Evolutionary conservation across 1,140 invertebrate genomes (phyloP), one percentile per base, ranked within the genome.

Genomic region (Gryon sp.): DNA sequence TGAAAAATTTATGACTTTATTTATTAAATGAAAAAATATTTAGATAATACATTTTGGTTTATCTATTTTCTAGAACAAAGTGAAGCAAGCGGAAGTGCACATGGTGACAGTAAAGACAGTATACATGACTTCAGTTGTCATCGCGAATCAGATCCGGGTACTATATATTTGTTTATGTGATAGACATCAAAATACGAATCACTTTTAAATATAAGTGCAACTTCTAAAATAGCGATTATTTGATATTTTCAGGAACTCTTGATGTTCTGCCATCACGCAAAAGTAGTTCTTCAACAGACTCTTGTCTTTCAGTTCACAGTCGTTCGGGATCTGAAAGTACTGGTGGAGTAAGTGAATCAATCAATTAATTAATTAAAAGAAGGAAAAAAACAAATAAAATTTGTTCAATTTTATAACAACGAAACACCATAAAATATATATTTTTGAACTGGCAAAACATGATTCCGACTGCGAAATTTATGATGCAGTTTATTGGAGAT

Each of bases 201-300:
- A n/a, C n/a, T n/a, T n/a, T n/a, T n/a, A n/a, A n/a, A n/a, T n/a
- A n/a, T n/a, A n/a, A n/a, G n/a, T n/a, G n/a, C n/a, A 79, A 24
- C 4, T 26, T 26, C 22, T 30, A 9, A 3, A 78, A 15, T 45
- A 24, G 62, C 26, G 53, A 55, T 34, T n/a, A 11, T 24, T 80
- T 81, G 63, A 40, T 34, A 11, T 30, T 63, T 55, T 55, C 60
- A 84, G 82, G 80, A 38, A 83, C 77, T 6, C 34, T 81, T 8
- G 87, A 89, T 43, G 62, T 82, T 57, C 50, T 90, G 36, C 89
- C 90, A n/a, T 91, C 91, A 15, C 85, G 91, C 30, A 92, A 92
- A 85, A 92, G 90, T 78, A 92, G 91, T 48, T 92, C 91, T 15
- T 92, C 91, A 0, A 92, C 91, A 7, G 91, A 92, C 72, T 92